A percentile compares a stretch with the other conserved stretches of the same genome.
phyloP scores from a whole-genome alignment of 2,113 vertebrate species.

The Mungos mungo region DNA sequence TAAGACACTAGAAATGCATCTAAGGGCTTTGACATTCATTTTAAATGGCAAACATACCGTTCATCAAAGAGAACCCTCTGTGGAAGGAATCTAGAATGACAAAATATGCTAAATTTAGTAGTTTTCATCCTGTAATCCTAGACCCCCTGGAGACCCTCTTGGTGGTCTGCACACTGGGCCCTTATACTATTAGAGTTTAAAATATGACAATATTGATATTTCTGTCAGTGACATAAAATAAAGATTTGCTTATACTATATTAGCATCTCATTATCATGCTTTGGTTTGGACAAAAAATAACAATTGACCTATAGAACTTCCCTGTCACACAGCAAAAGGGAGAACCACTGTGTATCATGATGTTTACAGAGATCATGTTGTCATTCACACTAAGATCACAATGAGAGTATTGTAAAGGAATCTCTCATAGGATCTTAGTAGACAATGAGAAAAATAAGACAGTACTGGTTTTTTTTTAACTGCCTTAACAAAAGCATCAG shows the following conservation, averaged over 20 bases:
- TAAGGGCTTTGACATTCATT: constrained; percentile 50
- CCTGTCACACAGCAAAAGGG: neutral
- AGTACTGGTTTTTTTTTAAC: neutral
- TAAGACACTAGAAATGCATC: constrained; percentile 1
- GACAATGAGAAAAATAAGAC: neutral
- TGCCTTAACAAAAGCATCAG: neutral
- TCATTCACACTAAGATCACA: neutral
- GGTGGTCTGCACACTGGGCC: neutral
- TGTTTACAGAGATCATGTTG: neutral
- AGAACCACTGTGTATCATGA: neutral
- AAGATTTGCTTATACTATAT: neutral
- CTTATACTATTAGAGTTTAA: neutral
- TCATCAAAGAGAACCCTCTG: neutral
- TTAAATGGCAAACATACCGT: neutral
- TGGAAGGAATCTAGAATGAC: constrained; percentile 16
- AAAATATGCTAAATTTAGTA: constrained; percentile 16
- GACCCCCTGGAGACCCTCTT: neutral
- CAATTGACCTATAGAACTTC: neutral
- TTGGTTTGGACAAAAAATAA: neutral
- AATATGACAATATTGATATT: constrained; percentile 8
- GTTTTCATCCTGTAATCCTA: neutral
- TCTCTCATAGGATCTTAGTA: neutral
- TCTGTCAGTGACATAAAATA: neutral
- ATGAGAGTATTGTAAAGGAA: neutral
- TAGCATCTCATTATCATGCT: constrained; percentile 19